Conservation (phyloP, 1,140 invertebrate species). For the Radopholus similis region DNA sequence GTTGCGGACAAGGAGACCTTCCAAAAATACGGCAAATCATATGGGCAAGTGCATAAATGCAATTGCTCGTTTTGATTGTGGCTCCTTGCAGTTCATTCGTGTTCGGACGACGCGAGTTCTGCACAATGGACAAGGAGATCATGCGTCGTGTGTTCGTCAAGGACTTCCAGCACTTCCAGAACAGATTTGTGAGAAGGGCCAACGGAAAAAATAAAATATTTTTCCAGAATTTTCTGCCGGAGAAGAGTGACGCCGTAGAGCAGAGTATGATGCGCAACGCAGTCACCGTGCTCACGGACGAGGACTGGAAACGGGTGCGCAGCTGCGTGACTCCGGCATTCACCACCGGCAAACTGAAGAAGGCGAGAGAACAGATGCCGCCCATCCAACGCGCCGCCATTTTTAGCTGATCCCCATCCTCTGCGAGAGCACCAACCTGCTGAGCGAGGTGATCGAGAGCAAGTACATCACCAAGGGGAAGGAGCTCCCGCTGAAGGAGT, state of each 20-base stretch:
- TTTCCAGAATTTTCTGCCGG: background rate
- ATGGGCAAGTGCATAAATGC: background rate
- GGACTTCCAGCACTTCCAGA: slow-evolving; percentile 20
- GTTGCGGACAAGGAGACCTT: background rate
- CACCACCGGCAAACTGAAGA: slow-evolving; percentile 25
- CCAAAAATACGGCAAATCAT: slow-evolving; percentile 10
- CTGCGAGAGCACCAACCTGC: background rate
- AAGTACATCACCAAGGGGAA: background rate
- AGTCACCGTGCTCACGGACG: slow-evolving; percentile 10
- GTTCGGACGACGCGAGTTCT: slow-evolving; percentile 6
- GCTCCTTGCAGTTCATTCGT: slow-evolving; percentile 2
- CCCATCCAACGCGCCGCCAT: too few species aligned
- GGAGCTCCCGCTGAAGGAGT: background rate
- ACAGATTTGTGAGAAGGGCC: slow-evolving; percentile 10
- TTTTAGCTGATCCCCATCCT: background rate
- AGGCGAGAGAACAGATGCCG: too few species aligned
- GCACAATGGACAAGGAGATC: slow-evolving; percentile 20
- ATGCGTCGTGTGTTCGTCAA: slow-evolving; percentile 18
- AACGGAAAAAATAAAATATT: background rate
- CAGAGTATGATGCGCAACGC: background rate
- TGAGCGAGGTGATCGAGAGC: background rate
- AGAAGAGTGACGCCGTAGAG: background rate
- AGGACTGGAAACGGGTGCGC: slow-evolving; percentile 26
- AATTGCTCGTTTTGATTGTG: background rate
- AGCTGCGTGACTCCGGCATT: slow-evolving; percentile 26